Conservation (phyloP, 1,140 invertebrate species). For the Caenorhabditis elegans region WBcel235 BX284606.5:2264001-2264500, state of each 20-base stretch:
- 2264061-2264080: slow-evolving; percentile 45
- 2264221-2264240: not conserved
- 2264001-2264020: not conserved
- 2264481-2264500: too few species aligned
- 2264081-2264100: slow-evolving; percentile 45
- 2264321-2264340: slow-evolving; percentile 47
- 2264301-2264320: slow-evolving; percentile 44
- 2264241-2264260: not conserved
- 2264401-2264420: too few species aligned
- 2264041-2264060: slow-evolving; percentile 51
- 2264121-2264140: not conserved
- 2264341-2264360: slow-evolving; percentile 32
- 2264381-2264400: too few species aligned
- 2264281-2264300: slow-evolving; percentile 39
- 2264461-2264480: too few species aligned
- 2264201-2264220: slow-evolving; percentile 49
- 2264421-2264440: too few species aligned
- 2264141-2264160: slow-evolving; percentile 22
- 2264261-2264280: slow-evolving; percentile 5
- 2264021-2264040: slow-evolving; percentile 51
- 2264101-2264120: not conserved
- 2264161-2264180: slow-evolving; percentile 51
- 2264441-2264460: too few species aligned
- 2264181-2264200: slow-evolving; percentile 49
- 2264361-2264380: too few species aligned